Evolutionary conservation across 2,113 vertebrate species (phyloP).

Genomic region (Alethe diademata): DNA sequence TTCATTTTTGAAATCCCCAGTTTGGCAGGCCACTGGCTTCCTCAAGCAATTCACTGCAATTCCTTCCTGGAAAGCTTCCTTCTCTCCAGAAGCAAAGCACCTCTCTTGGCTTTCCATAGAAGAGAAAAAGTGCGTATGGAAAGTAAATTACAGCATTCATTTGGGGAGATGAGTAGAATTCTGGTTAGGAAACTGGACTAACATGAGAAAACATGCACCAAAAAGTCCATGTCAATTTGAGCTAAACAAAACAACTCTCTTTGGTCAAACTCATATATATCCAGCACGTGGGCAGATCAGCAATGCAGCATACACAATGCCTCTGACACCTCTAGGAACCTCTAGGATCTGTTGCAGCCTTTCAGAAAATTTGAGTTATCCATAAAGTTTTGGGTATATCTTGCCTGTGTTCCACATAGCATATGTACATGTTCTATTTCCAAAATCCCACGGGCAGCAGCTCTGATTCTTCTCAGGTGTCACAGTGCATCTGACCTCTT

Average conservation of each 20-base stretch:
- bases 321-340: neutral
- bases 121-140: neutral
- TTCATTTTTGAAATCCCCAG: neutral
- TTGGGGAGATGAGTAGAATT: neutral
- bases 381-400: neutral
- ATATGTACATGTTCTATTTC: neutral
- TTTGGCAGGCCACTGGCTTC: neutral
- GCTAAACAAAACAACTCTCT: neutral
- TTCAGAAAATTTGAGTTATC: neutral
- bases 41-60: neutral
- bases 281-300: neutral
- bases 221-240: neutral
- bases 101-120: neutral
- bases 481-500: neutral
- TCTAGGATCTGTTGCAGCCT: neutral
- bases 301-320: neutral
- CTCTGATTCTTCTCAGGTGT: neutral
- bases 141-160: neutral
- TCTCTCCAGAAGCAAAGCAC: neutral
- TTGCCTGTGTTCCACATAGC: neutral
- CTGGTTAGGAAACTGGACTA: neutral
- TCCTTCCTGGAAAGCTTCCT: neutral
- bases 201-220: neutral
- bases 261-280: neutral
- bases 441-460: neutral